Percentiles rank a stretch among this genome's conserved stretches.
These are phyloP conservation scores for Drosophila diplacantha DNA, from an alignment of 2,888 invertebrate species.

Conservation along the genomic window DNA sequence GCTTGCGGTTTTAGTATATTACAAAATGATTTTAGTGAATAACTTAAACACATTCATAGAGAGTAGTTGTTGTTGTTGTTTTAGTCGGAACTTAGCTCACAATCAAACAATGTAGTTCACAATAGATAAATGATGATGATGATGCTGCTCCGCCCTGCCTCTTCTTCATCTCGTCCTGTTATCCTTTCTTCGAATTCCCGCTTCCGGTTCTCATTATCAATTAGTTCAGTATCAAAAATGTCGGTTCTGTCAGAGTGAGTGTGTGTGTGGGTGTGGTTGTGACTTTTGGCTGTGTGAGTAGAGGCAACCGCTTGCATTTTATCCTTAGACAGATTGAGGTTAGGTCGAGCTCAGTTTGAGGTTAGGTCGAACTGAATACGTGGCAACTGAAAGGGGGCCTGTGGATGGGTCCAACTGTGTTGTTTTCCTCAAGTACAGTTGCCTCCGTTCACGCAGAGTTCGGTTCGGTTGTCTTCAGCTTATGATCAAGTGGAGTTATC, in stretches of 20 bases:
- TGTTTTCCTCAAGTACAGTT: constrained; percentile 17
- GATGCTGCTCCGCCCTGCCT: constrained; percentile 20
- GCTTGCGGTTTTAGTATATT: constrained; percentile 63
- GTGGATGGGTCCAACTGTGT: neutral
- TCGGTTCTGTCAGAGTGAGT: constrained; percentile 19
- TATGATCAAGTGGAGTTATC: constrained; percentile 47
- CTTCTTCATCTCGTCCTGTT: constrained; percentile 9
- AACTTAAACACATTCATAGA: constrained; percentile 49
- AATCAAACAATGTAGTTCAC: constrained; percentile 66
- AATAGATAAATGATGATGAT: constrained; percentile 42
- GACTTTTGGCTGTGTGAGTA: constrained; percentile 29
- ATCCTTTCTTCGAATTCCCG: constrained; percentile 15
- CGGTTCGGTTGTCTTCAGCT: constrained; percentile 34
- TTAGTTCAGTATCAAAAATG: constrained; percentile 43
- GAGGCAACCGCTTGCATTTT: constrained; percentile 31
- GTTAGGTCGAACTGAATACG: constrained; percentile 21
- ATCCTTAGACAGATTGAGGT: constrained; percentile 53
- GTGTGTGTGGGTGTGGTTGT: constrained; percentile 17
- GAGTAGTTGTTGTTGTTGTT: constrained; percentile 36
- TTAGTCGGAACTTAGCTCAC: constrained; percentile 66
- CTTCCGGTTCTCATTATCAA: constrained; percentile 21
- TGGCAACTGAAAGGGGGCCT: constrained; percentile 4
- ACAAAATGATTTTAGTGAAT: constrained; percentile 61
- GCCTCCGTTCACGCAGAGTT: constrained; percentile 31
- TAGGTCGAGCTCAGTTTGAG: constrained; percentile 34